Evolutionary conservation across 2,797 vertebrate species (phyloP).

Genomic region (Cyclopterus lumpus): DNA sequence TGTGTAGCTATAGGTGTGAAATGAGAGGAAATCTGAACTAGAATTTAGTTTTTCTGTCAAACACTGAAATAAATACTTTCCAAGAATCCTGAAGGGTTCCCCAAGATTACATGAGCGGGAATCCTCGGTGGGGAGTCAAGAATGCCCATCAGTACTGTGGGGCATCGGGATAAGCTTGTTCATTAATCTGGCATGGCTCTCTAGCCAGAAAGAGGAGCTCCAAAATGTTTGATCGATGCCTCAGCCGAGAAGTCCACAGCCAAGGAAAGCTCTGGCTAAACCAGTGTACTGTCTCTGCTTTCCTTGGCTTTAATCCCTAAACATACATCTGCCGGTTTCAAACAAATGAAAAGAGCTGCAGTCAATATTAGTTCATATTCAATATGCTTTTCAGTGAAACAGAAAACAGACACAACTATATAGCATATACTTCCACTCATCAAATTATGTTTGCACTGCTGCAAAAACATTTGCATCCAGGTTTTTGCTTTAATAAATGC

Average conservation of each 20-base stretch:
- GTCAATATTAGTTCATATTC: slow-evolving; percentile 32
- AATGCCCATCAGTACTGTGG: slow-evolving; percentile 50
- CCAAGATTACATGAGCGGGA: slow-evolving; percentile 55
- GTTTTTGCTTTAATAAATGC: slow-evolving; percentile 46
- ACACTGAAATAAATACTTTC: slow-evolving; percentile 43
- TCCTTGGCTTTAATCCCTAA: slow-evolving; percentile 40
- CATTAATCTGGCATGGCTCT: slow-evolving; percentile 63
- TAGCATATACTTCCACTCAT: slow-evolving; percentile 21
- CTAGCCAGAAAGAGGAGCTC: slow-evolving; percentile 52
- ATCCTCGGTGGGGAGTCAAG: slow-evolving; percentile 41
- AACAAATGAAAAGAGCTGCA: slow-evolving; percentile 23
- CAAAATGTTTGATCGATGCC: slow-evolving; percentile 61
- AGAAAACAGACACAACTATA: slow-evolving; percentile 25
- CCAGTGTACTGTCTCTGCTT: slow-evolving; percentile 35
- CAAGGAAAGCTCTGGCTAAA: slow-evolving; percentile 38
- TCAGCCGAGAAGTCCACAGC: slow-evolving; percentile 55
- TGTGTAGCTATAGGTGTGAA: slow-evolving; percentile 16
- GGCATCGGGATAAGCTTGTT: slow-evolving; percentile 64
- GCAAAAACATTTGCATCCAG: slow-evolving; percentile 46
- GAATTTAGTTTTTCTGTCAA: slow-evolving; percentile 10
- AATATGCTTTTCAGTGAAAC: slow-evolving; percentile 19
- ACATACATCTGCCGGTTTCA: slow-evolving; percentile 33
- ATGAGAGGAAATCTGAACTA: slow-evolving; percentile 9
- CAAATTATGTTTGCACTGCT: slow-evolving; percentile 49
- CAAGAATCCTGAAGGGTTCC: slow-evolving; percentile 52